Evolutionary conservation across 2,797 vertebrate species (phyloP), one percentile per base, ranked within the genome.

Genomic region (Sebastes trivittatus): DNA sequence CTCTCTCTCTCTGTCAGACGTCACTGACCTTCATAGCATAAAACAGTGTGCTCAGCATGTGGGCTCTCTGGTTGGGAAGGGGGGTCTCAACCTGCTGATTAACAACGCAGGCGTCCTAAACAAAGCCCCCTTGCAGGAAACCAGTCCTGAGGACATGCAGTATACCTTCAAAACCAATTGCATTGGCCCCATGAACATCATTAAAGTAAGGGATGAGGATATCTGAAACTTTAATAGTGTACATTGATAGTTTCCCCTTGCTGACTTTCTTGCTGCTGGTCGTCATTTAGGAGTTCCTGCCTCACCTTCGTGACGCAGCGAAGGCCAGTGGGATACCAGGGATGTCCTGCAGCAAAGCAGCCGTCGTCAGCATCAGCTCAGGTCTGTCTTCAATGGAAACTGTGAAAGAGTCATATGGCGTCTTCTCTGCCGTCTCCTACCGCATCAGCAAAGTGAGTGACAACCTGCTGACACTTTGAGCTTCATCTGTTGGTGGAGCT

Each of bases 271-370:
- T 63, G 59, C n/a, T 22, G 16, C 1, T 46, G 74, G 25, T 13
- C 65, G 14, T 67, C 29, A 29, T 68, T 66, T 9, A 96, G 96
- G 94, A 92, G 0, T 96, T 96, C 70, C 89, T 95, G 72, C 94
- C 94, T 58, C 85, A 89, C 29, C 85, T 96, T 60, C 92, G 84
- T 49, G 86, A 84, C 23, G 95, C 95, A 67, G 95, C 87, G 1
- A 88, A 34, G 73, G 78, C 81, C 38, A 91, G 89, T 59, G 36
- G 67, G 1, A 87, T 83, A 9, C 62, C 93, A 1, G 93, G 91
- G 1, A 90, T 96, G 91, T 96, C 95, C 10, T 94, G 89, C 77
- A 88, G 78, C 58, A 96, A 90, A 86, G 94, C 96, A 56, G 94
- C 94, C 18, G 80, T 96, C 20, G 10, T 96, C 87, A 93, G 84